Conservation (phyloP, 2,797 vertebrate genomes). For the Hapalemur alaotrensis region DNA sequence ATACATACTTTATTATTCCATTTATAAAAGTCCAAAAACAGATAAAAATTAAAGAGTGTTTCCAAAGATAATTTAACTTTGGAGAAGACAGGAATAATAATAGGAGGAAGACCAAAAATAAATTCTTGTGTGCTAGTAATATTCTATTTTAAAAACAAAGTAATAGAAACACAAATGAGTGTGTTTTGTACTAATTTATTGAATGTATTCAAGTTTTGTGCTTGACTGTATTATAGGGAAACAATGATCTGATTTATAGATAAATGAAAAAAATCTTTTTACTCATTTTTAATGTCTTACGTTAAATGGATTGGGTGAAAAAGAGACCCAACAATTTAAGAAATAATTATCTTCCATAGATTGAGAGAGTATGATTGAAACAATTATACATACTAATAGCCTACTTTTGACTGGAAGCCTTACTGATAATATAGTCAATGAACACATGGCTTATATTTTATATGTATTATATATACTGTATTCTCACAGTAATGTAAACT, state of each 20-base stretch:
- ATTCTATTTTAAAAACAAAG: background rate
- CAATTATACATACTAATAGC: background rate
- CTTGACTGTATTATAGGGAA: background rate
- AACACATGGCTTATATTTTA: background rate
- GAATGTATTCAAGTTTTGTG: background rate
- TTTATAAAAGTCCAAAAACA: background rate
- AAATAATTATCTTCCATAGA: background rate
- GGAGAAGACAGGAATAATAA: background rate
- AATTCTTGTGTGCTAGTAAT: background rate
- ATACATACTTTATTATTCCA: background rate
- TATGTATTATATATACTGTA: background rate
- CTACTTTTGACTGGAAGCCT: background rate
- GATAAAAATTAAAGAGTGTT: background rate
- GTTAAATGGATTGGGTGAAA: background rate
- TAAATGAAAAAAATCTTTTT: background rate
- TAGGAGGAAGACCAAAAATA: background rate
- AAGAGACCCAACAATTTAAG: background rate
- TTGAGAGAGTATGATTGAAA: background rate
- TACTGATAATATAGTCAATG: background rate
- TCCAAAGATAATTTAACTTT: background rate
- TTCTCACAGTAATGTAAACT: background rate
- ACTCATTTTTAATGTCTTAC: background rate
- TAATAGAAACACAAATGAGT: background rate
- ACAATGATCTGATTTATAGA: background rate
- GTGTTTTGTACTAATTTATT: background rate